phyloP scores from a whole-genome alignment of 2,113 vertebrate species.

The Hemibagrus wyckioides region DNA sequence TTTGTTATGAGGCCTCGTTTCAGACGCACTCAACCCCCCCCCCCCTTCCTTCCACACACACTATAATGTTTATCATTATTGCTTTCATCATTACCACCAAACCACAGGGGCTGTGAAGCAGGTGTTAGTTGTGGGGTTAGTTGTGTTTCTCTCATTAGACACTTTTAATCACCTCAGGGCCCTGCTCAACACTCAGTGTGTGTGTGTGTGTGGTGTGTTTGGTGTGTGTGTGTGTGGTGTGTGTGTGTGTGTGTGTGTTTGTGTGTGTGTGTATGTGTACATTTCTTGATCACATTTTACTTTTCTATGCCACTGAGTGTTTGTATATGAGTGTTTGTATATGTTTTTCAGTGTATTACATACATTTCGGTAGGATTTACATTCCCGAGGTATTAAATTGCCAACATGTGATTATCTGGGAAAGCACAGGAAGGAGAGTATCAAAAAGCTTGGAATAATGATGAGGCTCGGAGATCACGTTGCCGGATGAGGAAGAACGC shows the following conservation, averaged over 20 bases:
- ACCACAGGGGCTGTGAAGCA: slow-evolving; percentile 27
- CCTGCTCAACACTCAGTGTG: background rate
- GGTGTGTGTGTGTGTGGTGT: no score
- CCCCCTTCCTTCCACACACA: background rate
- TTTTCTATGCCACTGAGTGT: background rate
- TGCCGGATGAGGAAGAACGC: slow-evolving; percentile 35
- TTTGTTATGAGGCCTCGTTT: background rate
- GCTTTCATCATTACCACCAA: slow-evolving; percentile 11
- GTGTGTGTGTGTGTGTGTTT: no score
- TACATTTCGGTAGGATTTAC: slow-evolving; percentile 9
- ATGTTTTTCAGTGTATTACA: background rate
- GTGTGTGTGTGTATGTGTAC: no score
- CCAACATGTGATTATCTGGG: slow-evolving; percentile 23
- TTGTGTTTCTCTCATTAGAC: slow-evolving; percentile 28
- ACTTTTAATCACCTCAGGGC: slow-evolving; percentile 30
- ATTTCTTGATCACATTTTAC: slow-evolving; percentile 13
- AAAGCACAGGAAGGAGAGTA: slow-evolving; percentile 30
- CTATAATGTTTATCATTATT: slow-evolving; percentile 26
- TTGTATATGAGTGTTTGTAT: slow-evolving; percentile 6
- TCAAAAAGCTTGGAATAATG: slow-evolving; percentile 35
- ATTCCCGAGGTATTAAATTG: slow-evolving; percentile 1
- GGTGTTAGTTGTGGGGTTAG: slow-evolving; percentile 25
- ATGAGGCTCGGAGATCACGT: slow-evolving; percentile 48
- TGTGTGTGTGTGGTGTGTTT: slow-evolving; percentile 37
- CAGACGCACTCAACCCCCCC: background rate